Evolutionary conservation across 2,113 vertebrate species (phyloP).

Genomic region (Chamaetylas fuelleborni): DNA sequence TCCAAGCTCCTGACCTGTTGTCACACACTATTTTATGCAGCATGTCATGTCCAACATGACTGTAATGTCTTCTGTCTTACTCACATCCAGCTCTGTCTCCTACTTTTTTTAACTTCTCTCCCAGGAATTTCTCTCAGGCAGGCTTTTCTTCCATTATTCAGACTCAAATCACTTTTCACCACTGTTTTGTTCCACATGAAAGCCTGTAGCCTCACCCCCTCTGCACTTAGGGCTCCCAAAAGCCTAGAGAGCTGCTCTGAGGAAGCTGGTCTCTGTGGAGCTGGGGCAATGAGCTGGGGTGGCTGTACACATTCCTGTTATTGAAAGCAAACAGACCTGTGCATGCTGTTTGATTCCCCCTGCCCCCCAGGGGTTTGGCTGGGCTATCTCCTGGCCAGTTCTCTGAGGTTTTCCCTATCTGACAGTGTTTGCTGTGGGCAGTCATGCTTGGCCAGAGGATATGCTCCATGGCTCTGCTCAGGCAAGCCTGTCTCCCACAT

Average conservation of each 20-base stretch:
- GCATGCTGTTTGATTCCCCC: background rate
- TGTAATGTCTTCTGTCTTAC: background rate
- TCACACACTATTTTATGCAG: background rate
- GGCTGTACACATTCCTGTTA: background rate
- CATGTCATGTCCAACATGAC: background rate
- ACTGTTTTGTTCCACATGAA: background rate
- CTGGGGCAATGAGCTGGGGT: background rate
- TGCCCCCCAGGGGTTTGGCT: background rate
- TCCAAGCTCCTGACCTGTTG: background rate
- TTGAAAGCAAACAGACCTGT: background rate
- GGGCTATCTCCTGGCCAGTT: background rate
- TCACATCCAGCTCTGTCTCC: background rate
- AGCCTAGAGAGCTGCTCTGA: background rate
- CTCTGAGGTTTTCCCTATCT: background rate
- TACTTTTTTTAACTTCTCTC: background rate
- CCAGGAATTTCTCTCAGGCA: background rate
- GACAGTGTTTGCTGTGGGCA: background rate
- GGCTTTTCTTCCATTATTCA: background rate
- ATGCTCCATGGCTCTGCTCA: background rate
- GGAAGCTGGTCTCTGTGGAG: background rate
- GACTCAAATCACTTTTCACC: background rate
- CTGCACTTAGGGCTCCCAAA: background rate
- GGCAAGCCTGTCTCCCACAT: background rate
- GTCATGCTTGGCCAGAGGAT: background rate
- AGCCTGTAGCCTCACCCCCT: background rate